Conservation (phyloP, 1,140 invertebrate species). For the Conus ventricosus region DNA sequence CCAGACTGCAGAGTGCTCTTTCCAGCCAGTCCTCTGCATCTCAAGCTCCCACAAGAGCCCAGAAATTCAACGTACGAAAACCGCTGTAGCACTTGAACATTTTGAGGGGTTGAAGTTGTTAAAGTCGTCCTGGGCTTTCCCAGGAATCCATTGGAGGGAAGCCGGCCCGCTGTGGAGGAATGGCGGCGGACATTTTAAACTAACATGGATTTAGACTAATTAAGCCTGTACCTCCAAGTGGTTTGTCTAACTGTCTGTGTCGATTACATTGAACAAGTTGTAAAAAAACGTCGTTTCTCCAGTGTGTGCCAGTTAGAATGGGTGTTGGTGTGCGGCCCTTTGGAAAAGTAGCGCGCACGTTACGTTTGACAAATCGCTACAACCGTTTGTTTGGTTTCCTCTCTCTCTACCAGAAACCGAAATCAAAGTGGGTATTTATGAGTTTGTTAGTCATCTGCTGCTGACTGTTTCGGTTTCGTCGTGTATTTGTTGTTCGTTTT, state of each 20-base stretch:
- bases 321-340: too few species aligned
- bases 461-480: too few species aligned
- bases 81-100: conserved; percentile 4
- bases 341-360: too few species aligned
- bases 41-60: not conserved
- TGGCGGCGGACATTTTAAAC: not conserved
- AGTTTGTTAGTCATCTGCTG: too few species aligned
- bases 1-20: not conserved
- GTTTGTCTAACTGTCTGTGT: not conserved
- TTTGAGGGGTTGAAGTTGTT: not conserved
- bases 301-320: too few species aligned
- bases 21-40: not conserved
- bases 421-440: too few species aligned
- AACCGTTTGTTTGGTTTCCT: too few species aligned
- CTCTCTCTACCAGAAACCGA: too few species aligned
- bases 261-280: not conserved
- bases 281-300: not conserved
- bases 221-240: not conserved
- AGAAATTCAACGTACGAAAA: not conserved
- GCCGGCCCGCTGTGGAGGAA: too few species aligned
- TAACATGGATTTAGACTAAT: not conserved
- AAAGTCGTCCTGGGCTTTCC: not conserved
- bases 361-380: too few species aligned
- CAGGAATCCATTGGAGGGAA: not conserved
- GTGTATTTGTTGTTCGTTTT: too few species aligned